Evolutionary conservation across 2,797 vertebrate genomes (phyloP).

Genomic region (Schizopygopsis pylzovi): DNA sequence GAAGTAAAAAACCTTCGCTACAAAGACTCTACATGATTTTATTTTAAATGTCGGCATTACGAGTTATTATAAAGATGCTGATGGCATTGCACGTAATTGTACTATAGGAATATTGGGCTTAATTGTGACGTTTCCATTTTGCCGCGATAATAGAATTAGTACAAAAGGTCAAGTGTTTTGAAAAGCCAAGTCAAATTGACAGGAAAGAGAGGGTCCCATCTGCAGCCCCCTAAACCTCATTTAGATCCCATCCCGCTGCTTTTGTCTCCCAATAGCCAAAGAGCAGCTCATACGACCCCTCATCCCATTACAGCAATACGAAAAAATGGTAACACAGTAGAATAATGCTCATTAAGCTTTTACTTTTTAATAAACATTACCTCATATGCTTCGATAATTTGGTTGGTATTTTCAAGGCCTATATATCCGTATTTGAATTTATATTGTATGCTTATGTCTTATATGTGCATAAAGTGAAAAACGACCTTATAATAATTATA

Average conservation of each 20-base stretch:
- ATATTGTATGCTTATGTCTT: neutral
- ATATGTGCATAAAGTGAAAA: neutral
- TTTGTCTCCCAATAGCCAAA: constrained; percentile 83
- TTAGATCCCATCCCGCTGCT: constrained; percentile 89
- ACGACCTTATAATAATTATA: neutral
- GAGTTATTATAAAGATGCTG: neutral
- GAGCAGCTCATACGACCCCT: constrained; percentile 51
- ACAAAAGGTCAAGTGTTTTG: constrained; percentile 64
- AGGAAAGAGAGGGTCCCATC: constrained; percentile 88
- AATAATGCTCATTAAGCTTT: neutral
- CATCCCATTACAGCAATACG: constrained; percentile 11
- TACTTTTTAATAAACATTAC: neutral
- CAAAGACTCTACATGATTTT: neutral
- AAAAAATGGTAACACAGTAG: neutral
- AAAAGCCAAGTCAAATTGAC: constrained; percentile 68
- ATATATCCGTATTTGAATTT: neutral
- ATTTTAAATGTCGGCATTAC: neutral
- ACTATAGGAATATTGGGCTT: neutral
- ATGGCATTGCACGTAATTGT: constrained; percentile 7
- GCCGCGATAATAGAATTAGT: constrained; percentile 63
- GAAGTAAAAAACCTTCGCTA: neutral
- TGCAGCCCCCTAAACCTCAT: constrained; percentile 90
- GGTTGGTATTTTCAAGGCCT: neutral
- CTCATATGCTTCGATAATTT: neutral
- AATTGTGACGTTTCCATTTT: constrained; percentile 38